Evolutionary conservation across 2,113 vertebrate species (phyloP), one percentile per base, ranked within the genome.

Genomic region (Aspiorhynchus laticeps): DNA sequence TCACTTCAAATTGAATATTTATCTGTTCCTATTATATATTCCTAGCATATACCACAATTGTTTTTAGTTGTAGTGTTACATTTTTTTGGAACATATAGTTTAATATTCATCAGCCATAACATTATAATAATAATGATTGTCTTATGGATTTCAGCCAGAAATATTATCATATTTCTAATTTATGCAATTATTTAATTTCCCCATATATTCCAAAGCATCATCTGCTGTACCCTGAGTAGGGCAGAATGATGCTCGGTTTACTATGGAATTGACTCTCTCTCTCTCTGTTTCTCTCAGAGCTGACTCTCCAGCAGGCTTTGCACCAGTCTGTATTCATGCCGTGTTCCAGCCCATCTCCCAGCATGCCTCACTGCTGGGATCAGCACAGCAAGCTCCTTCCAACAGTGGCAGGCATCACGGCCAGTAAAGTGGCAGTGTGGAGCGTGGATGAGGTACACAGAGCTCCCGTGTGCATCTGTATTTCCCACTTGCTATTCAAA

Each of bases 301-400:
- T 94, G 59, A 89, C 24, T 2, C 69, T 91, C 0, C 96, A 94
- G 87, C 95, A 93, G 83, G 93, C 95, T 5, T 94, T 96, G 85
- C 94, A 95, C 78, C 95, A 96, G 2, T 95, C 96, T 0, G 93
- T 96, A 56, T 94, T 96, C 11, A 92, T 96, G 91, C 95, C 96
- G 83, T 95, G 95, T 51, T 95, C 95, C 75, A 81, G 95, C 8
- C 94, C 95, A 19, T 93, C 96, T 53, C 95, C 95, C 26, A 94
- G 95, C 84, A 91, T 95, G 48, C 94, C 96, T 24, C 90, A 96
- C 88, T 96, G 95, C 90, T 97, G 96, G 96, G 96, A 97, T 86
- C 96, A 97, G 87, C 96, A 97, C 86, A 96, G 96, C 93, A 97
- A 97, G 61, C 96, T 97, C 59, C 95, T 97, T 75, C 96, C 96